These are phyloP conservation scores for Thermophis baileyi DNA, from an alignment of 2,113 vertebrate species.

Conservation along the genomic window DNA sequence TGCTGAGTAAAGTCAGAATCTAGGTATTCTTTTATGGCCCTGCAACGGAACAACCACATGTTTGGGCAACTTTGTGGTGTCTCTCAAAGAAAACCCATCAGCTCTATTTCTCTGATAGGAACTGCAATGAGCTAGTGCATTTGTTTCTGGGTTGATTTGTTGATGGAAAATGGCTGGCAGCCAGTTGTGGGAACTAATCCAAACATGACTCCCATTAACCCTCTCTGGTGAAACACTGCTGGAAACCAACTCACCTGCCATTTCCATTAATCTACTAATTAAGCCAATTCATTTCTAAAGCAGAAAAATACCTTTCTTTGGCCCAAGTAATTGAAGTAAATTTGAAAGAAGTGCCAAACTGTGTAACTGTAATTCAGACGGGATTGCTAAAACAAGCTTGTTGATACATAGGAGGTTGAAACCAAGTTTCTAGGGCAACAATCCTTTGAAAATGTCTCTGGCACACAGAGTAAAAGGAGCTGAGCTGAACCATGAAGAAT, in stretches of 20 bases:
- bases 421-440: conserved; percentile 88
- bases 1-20: neutral
- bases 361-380: conserved; percentile 89
- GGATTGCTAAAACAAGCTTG: conserved; percentile 82
- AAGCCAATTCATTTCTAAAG: conserved; percentile 94
- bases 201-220: conserved; percentile 94
- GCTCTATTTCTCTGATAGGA: conserved; percentile 65
- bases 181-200: conserved; percentile 93
- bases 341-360: conserved; percentile 91
- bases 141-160: conserved; percentile 75
- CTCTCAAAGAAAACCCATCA: conserved; percentile 64
- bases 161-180: conserved; percentile 84
- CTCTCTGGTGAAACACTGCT: conserved; percentile 92
- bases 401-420: conserved; percentile 91
- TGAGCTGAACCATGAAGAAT: conserved; percentile 74
- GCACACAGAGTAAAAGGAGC: conserved; percentile 70
- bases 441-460: conserved; percentile 68
- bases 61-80: conserved; percentile 41
- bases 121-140: conserved; percentile 12
- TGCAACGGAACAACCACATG: conserved; percentile 13
- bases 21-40: neutral
- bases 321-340: conserved; percentile 83
- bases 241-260: conserved; percentile 92
- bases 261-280: conserved; percentile 95
- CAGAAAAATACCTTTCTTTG: conserved; percentile 85